Percentiles rank a stretch among this genome's conserved stretches.
Conservation (phyloP, 1,140 invertebrate species). For the Bicyclus anynana region DNA sequence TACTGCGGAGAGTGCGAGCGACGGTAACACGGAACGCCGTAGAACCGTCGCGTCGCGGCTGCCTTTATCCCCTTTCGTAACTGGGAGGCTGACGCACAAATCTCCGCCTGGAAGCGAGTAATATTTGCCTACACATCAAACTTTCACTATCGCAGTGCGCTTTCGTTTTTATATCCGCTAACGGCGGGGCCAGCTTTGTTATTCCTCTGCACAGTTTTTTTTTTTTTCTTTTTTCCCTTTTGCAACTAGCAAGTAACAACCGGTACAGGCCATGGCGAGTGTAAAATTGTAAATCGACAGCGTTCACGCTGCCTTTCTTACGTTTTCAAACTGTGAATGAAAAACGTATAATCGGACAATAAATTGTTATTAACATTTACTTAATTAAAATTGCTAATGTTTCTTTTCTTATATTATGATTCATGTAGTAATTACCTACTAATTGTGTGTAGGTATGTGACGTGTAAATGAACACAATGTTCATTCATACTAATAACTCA, state of each 20-base stretch:
- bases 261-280: conserved; percentile 28
- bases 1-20: conserved; percentile 40
- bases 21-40: conserved; percentile 41
- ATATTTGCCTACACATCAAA: conserved; percentile 77
- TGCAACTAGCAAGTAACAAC: conserved; percentile 28
- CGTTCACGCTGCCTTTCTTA: conserved; percentile 16
- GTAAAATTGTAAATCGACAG: background rate
- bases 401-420: background rate
- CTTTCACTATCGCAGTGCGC: conserved; percentile 73
- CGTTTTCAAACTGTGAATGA: background rate
- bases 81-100: conserved; percentile 68
- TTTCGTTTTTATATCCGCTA: conserved; percentile 74
- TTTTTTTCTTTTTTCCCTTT: conserved; percentile 42
- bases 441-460: background rate
- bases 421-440: background rate
- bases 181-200: conserved; percentile 59
- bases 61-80: conserved; percentile 57
- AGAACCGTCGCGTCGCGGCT: conserved; percentile 37
- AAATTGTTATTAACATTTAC: background rate
- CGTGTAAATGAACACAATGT: background rate
- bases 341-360: background rate
- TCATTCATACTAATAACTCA: conserved; percentile 2
- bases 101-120: conserved; percentile 69
- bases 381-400: conserved; percentile 5
- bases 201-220: conserved; percentile 44